Evolutionary conservation across 2,888 invertebrate genomes (phyloP), one percentile per base, ranked within the genome.

Genomic region (Teinopalpus imperialis): DNA sequence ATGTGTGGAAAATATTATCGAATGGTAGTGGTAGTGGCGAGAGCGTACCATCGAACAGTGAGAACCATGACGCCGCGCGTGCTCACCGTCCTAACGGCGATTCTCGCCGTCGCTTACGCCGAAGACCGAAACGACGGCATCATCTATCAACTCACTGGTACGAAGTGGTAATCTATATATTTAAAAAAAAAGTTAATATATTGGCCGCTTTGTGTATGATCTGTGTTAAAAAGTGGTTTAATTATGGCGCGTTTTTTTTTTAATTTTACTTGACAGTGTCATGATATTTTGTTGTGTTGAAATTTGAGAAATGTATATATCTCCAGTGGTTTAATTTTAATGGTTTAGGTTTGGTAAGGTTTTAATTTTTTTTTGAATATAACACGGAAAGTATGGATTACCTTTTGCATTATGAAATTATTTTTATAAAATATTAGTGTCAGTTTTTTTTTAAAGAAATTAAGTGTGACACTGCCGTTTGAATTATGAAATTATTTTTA

Each of bases 21-120:
- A 37, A 39, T 43, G 26, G 32, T 46, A 21, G 32, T 45, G 32
- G 35, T 1, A 16, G 1, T n/a, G 9, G 30, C 8, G 30, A 26
- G 8, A 16, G 29, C 13, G 43, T 31, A 29, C 39, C 35, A 27
- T 18, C 48, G 45, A 37, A 32, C 58, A 56, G 56, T 59, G 34
- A 29, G 35, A 48, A 55, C 54, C 35, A 64, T 62, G 61, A 44
- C 54, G 54, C 46, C 50, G 43, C 56, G 51, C 34, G 24, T 39
- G 47, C 26, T 54, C 37, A 44, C 24, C 43, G 40, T 41, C 14
- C 27, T 53, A 14, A 47, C 42, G 34, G 27, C 48, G 24, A 29
- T 51, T 10, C 45, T 48, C 32, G 47, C 51, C 45, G 44, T 43
- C 5, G 7, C 41, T 14, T 20, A 35, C 8, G 37, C 36, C 18